Evolutionary conservation across 2,113 vertebrate species (phyloP).

Genomic region (Seriola dumerili): DNA sequence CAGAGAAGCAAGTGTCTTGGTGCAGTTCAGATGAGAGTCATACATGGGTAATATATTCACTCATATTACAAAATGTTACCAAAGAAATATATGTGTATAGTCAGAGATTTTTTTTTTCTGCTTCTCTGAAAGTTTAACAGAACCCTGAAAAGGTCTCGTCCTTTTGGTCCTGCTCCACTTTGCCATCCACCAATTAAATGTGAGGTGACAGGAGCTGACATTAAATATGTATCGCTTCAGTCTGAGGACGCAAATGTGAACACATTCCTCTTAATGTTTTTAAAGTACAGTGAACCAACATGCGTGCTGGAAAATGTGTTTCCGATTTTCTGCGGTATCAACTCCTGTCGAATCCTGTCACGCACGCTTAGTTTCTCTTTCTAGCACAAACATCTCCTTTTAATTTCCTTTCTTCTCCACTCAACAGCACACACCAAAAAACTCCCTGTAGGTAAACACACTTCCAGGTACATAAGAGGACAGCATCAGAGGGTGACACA

Average conservation of each 20-base stretch:
- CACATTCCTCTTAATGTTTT: slow-evolving; percentile 57
- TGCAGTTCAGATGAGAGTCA: slow-evolving; percentile 7
- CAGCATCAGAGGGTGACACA: slow-evolving; percentile 20
- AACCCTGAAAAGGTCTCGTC: slow-evolving; percentile 68
- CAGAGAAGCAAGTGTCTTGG: neutral
- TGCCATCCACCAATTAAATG: slow-evolving; percentile 75
- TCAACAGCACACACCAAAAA: slow-evolving; percentile 3
- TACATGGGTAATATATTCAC: neutral
- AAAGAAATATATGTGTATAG: slow-evolving; percentile 18
- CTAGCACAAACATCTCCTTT: slow-evolving; percentile 9
- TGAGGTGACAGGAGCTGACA: slow-evolving; percentile 61
- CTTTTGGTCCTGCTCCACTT: slow-evolving; percentile 54
- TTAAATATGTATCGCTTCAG: slow-evolving; percentile 70
- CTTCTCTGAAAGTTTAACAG: slow-evolving; percentile 49
- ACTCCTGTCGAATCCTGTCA: slow-evolving; percentile 16
- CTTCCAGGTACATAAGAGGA: neutral
- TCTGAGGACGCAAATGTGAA: slow-evolving; percentile 56
- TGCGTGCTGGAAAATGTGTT: slow-evolving; percentile 27
- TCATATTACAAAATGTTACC: slow-evolving; percentile 6
- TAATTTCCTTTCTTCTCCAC: neutral
- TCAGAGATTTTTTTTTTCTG: slow-evolving; percentile 5
- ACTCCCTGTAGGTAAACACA: slow-evolving; percentile 6
- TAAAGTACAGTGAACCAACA: slow-evolving; percentile 55
- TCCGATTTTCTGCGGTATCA: slow-evolving; percentile 52
- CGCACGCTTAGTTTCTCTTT: slow-evolving; percentile 27